phyloP scores from a whole-genome alignment of 2,888 invertebrate species.

The Ferrisia virgata region DNA sequence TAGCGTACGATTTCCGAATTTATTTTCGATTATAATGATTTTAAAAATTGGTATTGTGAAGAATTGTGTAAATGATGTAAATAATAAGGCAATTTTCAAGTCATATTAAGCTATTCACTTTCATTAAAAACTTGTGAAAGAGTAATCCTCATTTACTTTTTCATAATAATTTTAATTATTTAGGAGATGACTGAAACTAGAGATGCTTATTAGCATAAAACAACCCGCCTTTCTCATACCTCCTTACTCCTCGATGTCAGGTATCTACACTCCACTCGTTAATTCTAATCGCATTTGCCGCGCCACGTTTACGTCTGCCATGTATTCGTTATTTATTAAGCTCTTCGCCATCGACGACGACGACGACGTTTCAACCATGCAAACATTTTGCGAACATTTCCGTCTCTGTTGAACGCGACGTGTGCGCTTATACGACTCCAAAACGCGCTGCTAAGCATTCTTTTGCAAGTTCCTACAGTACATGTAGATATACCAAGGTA shows the following conservation, averaged over 20 bases:
- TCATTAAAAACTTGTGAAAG: too few relatives aligned
- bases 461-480: not conserved
- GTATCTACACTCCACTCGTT: not conserved
- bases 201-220: not conserved
- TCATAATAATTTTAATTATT: not conserved
- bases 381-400: constrained; percentile 14
- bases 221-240: not conserved
- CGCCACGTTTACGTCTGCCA: not conserved
- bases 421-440: not conserved
- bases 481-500: not conserved
- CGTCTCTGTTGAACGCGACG: not conserved
- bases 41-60: too few relatives aligned
- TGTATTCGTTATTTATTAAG: constrained; percentile 14
- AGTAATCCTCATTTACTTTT: too few relatives aligned
- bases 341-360: too few relatives aligned
- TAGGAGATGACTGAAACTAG: not conserved
- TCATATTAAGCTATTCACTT: too few relatives aligned
- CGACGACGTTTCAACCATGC: constrained; percentile 11
- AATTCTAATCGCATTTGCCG: constrained; percentile 9
- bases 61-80: too few relatives aligned
- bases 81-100: too few relatives aligned
- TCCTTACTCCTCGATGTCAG: too few relatives aligned
- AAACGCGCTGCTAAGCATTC: not conserved
- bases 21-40: too few relatives aligned
- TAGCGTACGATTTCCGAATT: too few relatives aligned